phyloP scores from a whole-genome alignment of 2,888 invertebrate genomes.

The Drosophila paramelanica region DNA sequence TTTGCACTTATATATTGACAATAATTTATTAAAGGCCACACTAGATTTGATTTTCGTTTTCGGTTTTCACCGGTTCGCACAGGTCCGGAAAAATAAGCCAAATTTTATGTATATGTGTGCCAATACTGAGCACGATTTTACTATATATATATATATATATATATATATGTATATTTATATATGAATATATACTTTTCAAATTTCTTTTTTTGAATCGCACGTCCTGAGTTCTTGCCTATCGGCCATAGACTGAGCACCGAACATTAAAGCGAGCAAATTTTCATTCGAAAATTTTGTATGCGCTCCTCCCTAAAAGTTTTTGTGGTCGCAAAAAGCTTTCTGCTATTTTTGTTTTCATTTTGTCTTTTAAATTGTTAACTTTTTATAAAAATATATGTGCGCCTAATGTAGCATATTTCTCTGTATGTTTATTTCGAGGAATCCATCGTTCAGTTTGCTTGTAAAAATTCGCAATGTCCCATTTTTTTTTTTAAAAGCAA shows the following conservation, averaged over 20 bases:
- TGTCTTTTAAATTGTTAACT: constrained; percentile 39
- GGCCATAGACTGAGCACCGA: constrained; percentile 61
- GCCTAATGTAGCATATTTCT: constrained; percentile 20
- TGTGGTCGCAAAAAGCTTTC: constrained; percentile 44
- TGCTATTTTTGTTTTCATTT: constrained; percentile 38
- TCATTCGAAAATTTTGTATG: constrained; percentile 38
- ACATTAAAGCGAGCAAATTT: constrained; percentile 39
- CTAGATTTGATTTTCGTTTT: constrained; percentile 25
- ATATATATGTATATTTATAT: constrained; percentile 29
- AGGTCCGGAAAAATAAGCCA: constrained; percentile 47
- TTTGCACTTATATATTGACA: constrained; percentile 36
- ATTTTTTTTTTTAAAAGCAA: constrained; percentile 23
- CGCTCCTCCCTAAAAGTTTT: constrained; percentile 50
- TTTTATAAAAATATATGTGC: constrained; percentile 24
- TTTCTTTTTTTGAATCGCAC: constrained; percentile 46
- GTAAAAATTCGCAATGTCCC: constrained; percentile 47
- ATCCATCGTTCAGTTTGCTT: constrained; percentile 36
- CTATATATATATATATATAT: constrained; percentile 23
- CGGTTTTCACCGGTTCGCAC: constrained; percentile 55
- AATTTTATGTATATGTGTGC: constrained; percentile 15
- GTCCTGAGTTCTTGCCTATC: constrained; percentile 66
- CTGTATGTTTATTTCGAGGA: constrained; percentile 35
- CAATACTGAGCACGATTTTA: constrained; percentile 31
- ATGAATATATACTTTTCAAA: constrained; percentile 23
- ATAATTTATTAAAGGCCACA: constrained; percentile 41